Conservation (phyloP, 2,888 invertebrate species). For the Pristionchus mayeri region DNA sequence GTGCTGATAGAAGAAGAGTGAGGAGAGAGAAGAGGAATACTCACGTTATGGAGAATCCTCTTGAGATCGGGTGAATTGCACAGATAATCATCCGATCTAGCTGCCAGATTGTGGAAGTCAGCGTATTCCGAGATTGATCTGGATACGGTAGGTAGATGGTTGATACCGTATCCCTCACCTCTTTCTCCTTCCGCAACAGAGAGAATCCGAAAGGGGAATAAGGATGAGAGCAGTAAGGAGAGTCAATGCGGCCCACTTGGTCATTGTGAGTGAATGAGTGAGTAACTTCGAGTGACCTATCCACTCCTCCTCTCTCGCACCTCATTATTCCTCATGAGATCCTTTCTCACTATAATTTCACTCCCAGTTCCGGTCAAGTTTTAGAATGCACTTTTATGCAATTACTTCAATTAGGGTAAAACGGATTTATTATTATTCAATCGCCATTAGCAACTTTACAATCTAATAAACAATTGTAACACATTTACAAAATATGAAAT, state of each 20-base stretch:
- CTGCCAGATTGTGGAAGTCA: slow-evolving; percentile 39
- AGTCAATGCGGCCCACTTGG: neutral
- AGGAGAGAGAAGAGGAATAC: neutral
- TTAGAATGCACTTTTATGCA: slow-evolving; percentile 4
- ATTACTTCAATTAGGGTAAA: neutral
- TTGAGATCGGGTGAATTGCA: slow-evolving; percentile 46
- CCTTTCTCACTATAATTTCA: slow-evolving; percentile 13
- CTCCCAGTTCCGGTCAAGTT: neutral
- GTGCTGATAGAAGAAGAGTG: neutral
- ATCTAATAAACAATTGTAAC: neutral
- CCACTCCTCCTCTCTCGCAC: neutral
- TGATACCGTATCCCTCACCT: neutral
- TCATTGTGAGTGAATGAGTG: neutral
- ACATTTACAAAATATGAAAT: slow-evolving; percentile 19
- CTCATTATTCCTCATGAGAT: neutral
- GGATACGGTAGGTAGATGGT: neutral
- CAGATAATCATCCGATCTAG: neutral
- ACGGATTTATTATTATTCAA: slow-evolving; percentile 16
- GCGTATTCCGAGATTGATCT: slow-evolving; percentile 23
- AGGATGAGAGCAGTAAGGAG: neutral
- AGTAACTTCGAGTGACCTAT: neutral
- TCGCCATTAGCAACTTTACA: neutral
- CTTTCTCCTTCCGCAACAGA: slow-evolving; percentile 27
- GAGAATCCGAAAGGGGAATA: neutral
- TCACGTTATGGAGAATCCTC: neutral